Conservation (phyloP, 2,888 invertebrate species). For the Drosophila conformis region DNA sequence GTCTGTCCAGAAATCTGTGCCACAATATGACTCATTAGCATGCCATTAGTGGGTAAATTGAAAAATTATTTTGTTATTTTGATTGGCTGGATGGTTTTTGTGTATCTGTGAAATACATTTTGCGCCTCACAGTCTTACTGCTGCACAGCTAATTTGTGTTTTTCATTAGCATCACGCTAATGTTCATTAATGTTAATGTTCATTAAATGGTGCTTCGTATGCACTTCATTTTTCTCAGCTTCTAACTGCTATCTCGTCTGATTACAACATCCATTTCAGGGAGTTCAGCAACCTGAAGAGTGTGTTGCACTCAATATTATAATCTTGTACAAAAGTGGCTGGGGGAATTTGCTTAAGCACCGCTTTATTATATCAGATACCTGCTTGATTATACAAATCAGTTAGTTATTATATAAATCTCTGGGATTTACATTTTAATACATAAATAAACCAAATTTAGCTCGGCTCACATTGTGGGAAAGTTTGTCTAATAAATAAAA, state of each 20-base stretch:
- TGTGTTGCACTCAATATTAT: constrained; percentile 18
- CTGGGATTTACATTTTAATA: neutral
- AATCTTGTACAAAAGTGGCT: constrained; percentile 3
- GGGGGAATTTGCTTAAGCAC: neutral
- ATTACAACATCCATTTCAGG: constrained; percentile 47
- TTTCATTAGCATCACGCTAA: constrained; percentile 64
- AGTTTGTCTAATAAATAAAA: neutral
- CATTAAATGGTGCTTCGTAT: constrained; percentile 33
- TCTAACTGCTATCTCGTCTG: constrained; percentile 28
- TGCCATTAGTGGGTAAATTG: constrained; percentile 42
- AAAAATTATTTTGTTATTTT: constrained; percentile 3
- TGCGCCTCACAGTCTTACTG: constrained; percentile 6
- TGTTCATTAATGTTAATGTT: constrained; percentile 25
- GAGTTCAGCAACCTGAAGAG: constrained; percentile 64
- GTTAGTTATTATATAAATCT: neutral
- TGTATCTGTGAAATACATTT: constrained; percentile 32
- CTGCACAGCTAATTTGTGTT: constrained; percentile 31
- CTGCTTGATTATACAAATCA: neutral
- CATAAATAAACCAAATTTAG: neutral
- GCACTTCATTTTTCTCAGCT: constrained; percentile 20
- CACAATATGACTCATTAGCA: constrained; percentile 51
- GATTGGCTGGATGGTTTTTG: neutral
- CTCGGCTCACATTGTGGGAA: neutral
- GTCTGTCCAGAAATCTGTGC: constrained; percentile 28
- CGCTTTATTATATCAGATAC: too few relatives aligned